Conservation (phyloP, 2,113 vertebrate species). For the Pterophyllum scalare region DNA sequence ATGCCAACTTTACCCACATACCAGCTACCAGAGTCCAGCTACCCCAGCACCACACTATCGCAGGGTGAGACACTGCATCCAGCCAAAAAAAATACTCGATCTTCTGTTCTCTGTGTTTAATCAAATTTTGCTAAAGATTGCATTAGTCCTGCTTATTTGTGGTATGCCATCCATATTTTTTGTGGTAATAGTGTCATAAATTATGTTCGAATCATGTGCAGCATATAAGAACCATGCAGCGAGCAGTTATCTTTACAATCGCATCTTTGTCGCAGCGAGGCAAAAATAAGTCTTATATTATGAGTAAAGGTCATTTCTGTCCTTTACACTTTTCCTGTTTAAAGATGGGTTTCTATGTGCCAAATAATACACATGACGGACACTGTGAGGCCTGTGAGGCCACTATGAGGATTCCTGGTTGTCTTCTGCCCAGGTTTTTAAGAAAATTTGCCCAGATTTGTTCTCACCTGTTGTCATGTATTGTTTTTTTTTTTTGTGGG, state of each 20-base stretch:
- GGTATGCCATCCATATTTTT: slow-evolving; percentile 47
- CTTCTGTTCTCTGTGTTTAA: slow-evolving; percentile 30
- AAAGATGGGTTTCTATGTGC: background rate
- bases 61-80: slow-evolving; percentile 85
- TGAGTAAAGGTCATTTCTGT: slow-evolving; percentile 5
- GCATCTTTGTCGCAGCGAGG: slow-evolving; percentile 45
- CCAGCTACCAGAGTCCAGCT: slow-evolving; percentile 94
- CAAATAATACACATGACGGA: slow-evolving; percentile 7
- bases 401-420: background rate
- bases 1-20: slow-evolving; percentile 95
- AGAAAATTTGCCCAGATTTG: background rate
- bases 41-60: slow-evolving; percentile 89
- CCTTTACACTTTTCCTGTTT: slow-evolving; percentile 13
- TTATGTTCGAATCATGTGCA: slow-evolving; percentile 55
- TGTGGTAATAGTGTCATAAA: slow-evolving; percentile 45
- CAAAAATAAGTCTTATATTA: slow-evolving; percentile 14
- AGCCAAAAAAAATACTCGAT: slow-evolving; percentile 1
- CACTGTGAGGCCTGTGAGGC: background rate
- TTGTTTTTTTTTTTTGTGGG: background rate
- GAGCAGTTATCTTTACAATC: slow-evolving; percentile 59
- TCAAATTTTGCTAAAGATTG: slow-evolving; percentile 55
- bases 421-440: background rate
- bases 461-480: slow-evolving; percentile 17
- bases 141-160: slow-evolving; percentile 52
- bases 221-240: slow-evolving; percentile 50